Base-by-base conservation (phyloP, 2,113 vertebrate genomes). In the Leucosticte australis region DNA sequence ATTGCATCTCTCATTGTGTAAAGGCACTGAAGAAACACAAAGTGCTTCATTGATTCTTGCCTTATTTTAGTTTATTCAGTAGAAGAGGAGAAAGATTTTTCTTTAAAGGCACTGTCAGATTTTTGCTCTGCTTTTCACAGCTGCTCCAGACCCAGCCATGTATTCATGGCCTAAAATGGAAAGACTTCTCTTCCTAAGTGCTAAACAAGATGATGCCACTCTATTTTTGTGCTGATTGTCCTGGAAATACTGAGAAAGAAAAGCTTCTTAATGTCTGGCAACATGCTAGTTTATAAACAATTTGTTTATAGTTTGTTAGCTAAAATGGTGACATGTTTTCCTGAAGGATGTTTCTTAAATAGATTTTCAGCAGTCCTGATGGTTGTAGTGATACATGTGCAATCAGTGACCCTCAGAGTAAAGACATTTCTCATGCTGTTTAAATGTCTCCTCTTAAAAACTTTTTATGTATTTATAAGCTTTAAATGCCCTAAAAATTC, bases 151-250 rank as follows among this genome's bases (percentile, higher is more conserved):
- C 33, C 13, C 53, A 84, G n/a, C 63, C 35, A 5, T 53, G 35
- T 64, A 28, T 83, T 75, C 67, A 44, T 80, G 57, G 69, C 93
- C 85, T 93, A 91, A 92, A 95, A 91, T 93, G 86, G 78, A 53
- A 91, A 91, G 87, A 24, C 22, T 78, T 70, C 23, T 87, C 37
- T 64, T 73, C 47, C 2, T 27, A 89, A 75, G 57, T 55, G 42
- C 71, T 86, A 42, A 44, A 57, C 28, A 55, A 92, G 63, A 41
- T 55, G 75, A 75, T 39, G 28, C n/a, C 33, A 20, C 41, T 83
- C 60, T 92, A 44, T 87, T 84, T 93, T 85, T 87, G 42, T 96
- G 86, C 30, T 83, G 73, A 81, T 95, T 90, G 42, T 62, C 47
- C 30, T 80, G 78, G 75, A 90, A 92, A 62, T 77, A 59, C n/a